Evolutionary conservation across 2,888 invertebrate genomes (phyloP).

Genomic region (Habroteleia sp.): DNA sequence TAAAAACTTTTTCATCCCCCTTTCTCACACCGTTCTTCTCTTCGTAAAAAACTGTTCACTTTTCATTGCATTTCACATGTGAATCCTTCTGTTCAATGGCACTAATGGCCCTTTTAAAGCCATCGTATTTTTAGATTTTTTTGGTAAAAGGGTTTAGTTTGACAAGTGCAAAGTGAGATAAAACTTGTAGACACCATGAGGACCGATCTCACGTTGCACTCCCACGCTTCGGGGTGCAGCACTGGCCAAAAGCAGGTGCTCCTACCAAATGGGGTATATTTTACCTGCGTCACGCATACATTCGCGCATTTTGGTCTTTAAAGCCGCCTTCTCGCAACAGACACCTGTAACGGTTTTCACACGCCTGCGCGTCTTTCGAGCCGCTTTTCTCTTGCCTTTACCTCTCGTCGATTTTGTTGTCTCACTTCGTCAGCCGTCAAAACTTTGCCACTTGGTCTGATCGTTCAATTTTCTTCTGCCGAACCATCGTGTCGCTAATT

Average conservation of each 20-base stretch:
- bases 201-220: conserved; percentile 75
- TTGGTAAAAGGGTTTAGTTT: conserved; percentile 36
- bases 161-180: conserved; percentile 53
- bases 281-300: conserved; percentile 48
- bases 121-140: conserved; percentile 3
- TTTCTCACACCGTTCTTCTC: conserved; percentile 4
- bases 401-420: conserved; percentile 1
- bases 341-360: conserved; percentile 61
- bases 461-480: background rate
- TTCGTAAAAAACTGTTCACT: conserved; percentile 26
- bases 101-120: conserved; percentile 6
- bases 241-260: conserved; percentile 61
- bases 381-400: conserved; percentile 13
- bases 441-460: conserved; percentile 2
- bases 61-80: conserved; percentile 1
- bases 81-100: background rate
- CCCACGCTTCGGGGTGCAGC: conserved; percentile 78
- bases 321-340: conserved; percentile 24
- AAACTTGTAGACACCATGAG: conserved; percentile 70
- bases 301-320: conserved; percentile 43
- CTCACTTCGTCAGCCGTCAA: background rate
- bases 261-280: conserved; percentile 31
- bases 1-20: conserved; percentile 23
- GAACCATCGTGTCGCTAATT: conserved; percentile 10
- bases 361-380: conserved; percentile 39